phyloP scores from a whole-genome alignment of 1,140 invertebrate species.

The Dermatophagoides farinae region DNA sequence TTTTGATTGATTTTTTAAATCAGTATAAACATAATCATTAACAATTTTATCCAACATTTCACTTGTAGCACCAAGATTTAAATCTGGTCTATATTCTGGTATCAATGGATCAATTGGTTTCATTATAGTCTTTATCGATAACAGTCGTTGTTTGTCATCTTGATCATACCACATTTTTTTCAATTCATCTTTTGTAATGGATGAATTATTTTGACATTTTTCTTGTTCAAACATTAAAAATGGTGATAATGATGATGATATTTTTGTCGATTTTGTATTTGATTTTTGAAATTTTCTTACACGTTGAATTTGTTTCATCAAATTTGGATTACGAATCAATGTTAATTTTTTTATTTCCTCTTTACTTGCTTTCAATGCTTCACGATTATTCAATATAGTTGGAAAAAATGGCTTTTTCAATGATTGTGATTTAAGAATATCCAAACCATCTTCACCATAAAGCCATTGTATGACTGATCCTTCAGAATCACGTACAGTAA shows the following conservation, averaged over 20 bases:
- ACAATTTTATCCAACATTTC: conserved; percentile 53
- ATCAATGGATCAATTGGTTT: conserved; percentile 41
- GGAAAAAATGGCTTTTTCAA: conserved; percentile 52
- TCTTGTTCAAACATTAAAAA: conserved; percentile 16
- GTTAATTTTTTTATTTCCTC: conserved; percentile 36
- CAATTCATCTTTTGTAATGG: neutral
- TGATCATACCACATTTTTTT: conserved; percentile 2
- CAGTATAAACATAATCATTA: conserved; percentile 35
- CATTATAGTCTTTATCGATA: neutral
- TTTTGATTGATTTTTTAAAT: neutral
- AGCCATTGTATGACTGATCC: conserved; percentile 78
- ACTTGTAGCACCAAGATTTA: conserved; percentile 47
- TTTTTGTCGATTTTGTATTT: conserved; percentile 18
- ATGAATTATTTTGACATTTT: neutral
- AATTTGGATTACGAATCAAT: conserved; percentile 23
- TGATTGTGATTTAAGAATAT: conserved; percentile 67
- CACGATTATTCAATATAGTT: conserved; percentile 57
- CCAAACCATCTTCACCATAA: conserved; percentile 96
- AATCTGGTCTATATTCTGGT: conserved; percentile 43
- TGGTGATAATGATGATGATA: neutral
- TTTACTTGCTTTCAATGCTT: conserved; percentile 36
- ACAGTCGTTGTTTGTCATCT: conserved; percentile 21
- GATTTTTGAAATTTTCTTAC: conserved; percentile 23
- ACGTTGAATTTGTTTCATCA: neutral
- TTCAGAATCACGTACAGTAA: conserved; percentile 85